phyloP scores from a whole-genome alignment of 1,140 invertebrate genomes.

The Potamilus streckersoni region DNA sequence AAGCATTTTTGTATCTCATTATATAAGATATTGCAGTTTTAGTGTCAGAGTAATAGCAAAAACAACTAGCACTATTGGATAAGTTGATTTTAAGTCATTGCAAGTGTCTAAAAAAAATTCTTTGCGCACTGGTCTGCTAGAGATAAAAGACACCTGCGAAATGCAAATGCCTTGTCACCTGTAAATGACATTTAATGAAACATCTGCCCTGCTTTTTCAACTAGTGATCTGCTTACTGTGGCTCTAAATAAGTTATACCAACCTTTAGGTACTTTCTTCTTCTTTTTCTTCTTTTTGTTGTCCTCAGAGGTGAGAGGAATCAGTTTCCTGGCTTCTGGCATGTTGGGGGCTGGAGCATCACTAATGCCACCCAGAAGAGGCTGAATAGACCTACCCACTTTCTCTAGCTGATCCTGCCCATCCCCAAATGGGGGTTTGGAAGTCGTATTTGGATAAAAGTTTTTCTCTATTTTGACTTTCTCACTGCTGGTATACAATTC shows the following conservation, averaged over 20 bases:
- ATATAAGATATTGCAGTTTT: no score
- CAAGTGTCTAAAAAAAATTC: no score
- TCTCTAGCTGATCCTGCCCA: slow-evolving; percentile 41
- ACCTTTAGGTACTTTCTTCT: slow-evolving; percentile 51
- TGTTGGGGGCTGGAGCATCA: slow-evolving; percentile 27
- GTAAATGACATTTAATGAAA: no score
- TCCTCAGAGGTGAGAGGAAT: slow-evolving; percentile 32
- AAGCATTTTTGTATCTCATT: no score
- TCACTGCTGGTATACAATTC: slow-evolving; percentile 25
- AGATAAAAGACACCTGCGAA: no score
- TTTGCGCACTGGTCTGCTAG: no score
- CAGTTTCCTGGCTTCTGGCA: slow-evolving; percentile 41
- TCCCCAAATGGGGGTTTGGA: slow-evolving; percentile 40
- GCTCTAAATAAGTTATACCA: neutral
- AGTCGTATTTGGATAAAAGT: slow-evolving; percentile 26
- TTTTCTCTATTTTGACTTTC: slow-evolving; percentile 40
- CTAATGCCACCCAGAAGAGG: slow-evolving; percentile 23
- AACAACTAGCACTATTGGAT: no score
- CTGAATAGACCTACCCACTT: slow-evolving; percentile 44
- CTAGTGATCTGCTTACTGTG: neutral
- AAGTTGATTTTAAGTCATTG: no score
- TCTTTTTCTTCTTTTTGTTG: slow-evolving; percentile 48
- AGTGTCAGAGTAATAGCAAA: no score
- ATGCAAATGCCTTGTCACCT: no score
- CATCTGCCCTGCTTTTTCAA: no score